A percentile compares a stretch with the other conserved stretches of the same genome.
phyloP scores from a whole-genome alignment of 2,797 vertebrate species.

The Hemibagrus guttatus region DNA sequence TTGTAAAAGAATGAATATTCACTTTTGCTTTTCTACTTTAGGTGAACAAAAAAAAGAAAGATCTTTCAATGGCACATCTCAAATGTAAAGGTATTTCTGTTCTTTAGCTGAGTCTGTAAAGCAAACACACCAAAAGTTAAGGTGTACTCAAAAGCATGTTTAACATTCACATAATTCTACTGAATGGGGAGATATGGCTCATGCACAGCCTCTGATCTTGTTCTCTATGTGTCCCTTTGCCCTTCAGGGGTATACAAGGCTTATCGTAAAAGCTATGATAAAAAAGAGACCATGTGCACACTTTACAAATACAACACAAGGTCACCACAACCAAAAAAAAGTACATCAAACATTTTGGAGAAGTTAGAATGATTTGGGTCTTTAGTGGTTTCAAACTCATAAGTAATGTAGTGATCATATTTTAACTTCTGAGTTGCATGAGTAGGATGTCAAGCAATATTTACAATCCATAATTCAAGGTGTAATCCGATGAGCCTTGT shows the following conservation, averaged over 20 bases:
- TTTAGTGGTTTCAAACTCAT: conserved; percentile 9
- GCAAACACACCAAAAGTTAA: neutral
- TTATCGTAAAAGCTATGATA: conserved; percentile 72
- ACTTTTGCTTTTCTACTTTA: neutral
- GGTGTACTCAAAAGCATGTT: conserved; percentile 41
- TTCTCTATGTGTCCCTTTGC: conserved; percentile 46
- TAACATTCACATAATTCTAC: conserved; percentile 72
- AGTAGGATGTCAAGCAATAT: neutral
- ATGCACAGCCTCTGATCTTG: conserved; percentile 64
- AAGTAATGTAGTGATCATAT: neutral
- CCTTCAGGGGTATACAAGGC: conserved; percentile 62
- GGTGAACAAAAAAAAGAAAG: neutral
- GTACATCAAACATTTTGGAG: conserved; percentile 21
- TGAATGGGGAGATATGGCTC: conserved; percentile 66
- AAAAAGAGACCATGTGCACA: conserved; percentile 60
- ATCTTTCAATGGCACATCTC: neutral
- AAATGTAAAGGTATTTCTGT: neutral
- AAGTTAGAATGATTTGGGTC: neutral
- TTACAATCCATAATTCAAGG: conserved; percentile 26
- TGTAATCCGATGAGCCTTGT: conserved; percentile 16
- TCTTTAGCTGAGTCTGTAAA: neutral
- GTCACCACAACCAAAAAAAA: conserved; percentile 60
- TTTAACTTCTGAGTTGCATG: neutral
- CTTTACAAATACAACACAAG: conserved; percentile 70
- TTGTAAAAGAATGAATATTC: neutral